Base-by-base conservation (phyloP, 2,113 vertebrate species). In the Thalassarche chlororhynchos region DNA sequence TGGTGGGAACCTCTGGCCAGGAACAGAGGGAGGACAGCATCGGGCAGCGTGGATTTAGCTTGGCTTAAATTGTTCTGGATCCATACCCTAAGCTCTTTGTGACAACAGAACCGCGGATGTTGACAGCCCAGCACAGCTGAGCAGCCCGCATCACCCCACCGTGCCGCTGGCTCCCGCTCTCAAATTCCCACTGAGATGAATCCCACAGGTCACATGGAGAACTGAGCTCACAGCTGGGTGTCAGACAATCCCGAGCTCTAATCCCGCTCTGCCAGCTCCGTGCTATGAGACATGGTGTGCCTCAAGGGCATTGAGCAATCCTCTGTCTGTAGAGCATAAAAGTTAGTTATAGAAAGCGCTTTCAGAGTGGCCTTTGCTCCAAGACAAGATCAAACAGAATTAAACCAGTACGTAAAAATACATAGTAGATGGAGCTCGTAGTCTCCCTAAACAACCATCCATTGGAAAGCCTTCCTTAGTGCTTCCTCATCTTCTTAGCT, bases 81-180 rank as follows among this genome's bases (percentile, higher is more conserved):
- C 74, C 0, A 0, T 78, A 89, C n/a, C 47, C 32, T 38, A 42
- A 70, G 6, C 4, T 86, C 54, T 74, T 81, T 54, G 55, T 89
- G 79, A 74, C 71, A 90, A 74, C 79, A 76, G 79, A 88, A 62
- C 34, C 5, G 2, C 2, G 36, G 80, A 94, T 90, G 76, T 86
- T 96, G 93, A 87, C 52, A 86, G 79, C 46, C 65, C 19, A 10
- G 87, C 81, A 68, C 87, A 92, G 91, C 91, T 96, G 96, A 96
- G 87, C 68, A 87, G 68, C 32, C 54, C 5, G 10, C n/a, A 49
- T 77, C 55, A 78, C 42, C 79, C 23, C 65, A 55, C 69, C 0
- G 0, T 74, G 31, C 72, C 13, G 3, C 81, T 81, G 77, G 93
- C 65, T 90, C 42, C 60, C 5, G n/a, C 51, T 87, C 76, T 87